Percentiles rank a stretch among this genome's conserved stretches.
phyloP scores from a whole-genome alignment of 2,888 invertebrate genomes.

The Drosophila eohydei region DNA sequence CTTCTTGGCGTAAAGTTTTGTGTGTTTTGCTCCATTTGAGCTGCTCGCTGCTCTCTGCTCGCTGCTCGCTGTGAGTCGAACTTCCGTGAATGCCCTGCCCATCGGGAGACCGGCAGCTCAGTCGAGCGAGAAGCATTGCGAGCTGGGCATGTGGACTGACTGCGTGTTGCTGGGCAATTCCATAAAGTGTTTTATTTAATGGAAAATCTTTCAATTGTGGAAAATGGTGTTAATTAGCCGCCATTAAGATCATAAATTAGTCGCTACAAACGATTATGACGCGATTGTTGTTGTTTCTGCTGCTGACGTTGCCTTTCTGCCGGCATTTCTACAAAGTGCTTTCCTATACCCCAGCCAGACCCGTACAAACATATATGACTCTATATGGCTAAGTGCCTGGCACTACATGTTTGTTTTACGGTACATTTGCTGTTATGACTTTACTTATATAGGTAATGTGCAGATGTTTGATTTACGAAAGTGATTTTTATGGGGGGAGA shows the following conservation, averaged over 20 bases:
- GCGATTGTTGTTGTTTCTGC: constrained; percentile 59
- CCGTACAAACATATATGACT: constrained; percentile 40
- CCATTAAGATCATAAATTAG: constrained; percentile 81
- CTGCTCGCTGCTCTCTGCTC: neutral
- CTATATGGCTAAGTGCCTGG: constrained; percentile 66
- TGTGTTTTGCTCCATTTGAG: constrained; percentile 80
- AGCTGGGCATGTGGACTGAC: constrained; percentile 38
- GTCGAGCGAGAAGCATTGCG: constrained; percentile 57
- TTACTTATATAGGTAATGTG: constrained; percentile 53
- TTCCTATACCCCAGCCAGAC: constrained; percentile 20
- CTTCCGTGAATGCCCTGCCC: constrained; percentile 71
- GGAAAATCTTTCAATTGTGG: constrained; percentile 81
- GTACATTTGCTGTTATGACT: constrained; percentile 78
- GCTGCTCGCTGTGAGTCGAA: constrained; percentile 43
- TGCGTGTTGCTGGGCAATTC: constrained; percentile 77
- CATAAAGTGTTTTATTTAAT: constrained; percentile 81
- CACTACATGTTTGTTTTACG: constrained; percentile 71
- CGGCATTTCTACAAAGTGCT: constrained; percentile 68
- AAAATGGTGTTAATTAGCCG: constrained; percentile 80
- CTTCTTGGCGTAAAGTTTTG: constrained; percentile 57
- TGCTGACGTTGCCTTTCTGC: constrained; percentile 48
- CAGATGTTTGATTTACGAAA: constrained; percentile 64
- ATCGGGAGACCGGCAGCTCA: constrained; percentile 31
- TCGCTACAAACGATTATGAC: constrained; percentile 80
- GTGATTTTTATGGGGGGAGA: constrained; percentile 46